Evolutionary conservation across 2,113 vertebrate species (phyloP).

Genomic region (Odobenus rosmarus): DNA sequence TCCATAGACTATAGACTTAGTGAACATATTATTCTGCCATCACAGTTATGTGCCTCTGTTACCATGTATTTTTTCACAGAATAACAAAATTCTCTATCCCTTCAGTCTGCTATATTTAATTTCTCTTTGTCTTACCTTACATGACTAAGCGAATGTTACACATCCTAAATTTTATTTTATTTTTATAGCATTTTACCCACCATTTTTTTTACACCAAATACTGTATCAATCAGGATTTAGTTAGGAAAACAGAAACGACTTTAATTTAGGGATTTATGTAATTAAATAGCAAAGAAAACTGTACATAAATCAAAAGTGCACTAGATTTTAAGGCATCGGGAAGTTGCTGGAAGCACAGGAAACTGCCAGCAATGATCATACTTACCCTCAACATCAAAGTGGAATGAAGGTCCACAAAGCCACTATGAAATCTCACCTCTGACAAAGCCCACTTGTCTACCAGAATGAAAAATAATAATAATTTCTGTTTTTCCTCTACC

Average conservation of each 20-base stretch:
- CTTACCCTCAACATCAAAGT: not conserved
- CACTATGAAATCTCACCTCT: not conserved
- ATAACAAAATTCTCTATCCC: not conserved
- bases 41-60: not conserved
- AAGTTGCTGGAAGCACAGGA: not conserved
- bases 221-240: not conserved
- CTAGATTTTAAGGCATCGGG: not conserved
- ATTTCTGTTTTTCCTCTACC: not conserved
- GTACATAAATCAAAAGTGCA: not conserved
- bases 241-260: not conserved
- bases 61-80: not conserved
- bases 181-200: not conserved
- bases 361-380: not conserved
- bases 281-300: not conserved
- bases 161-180: not conserved
- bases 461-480: constrained; percentile 10
- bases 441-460: not conserved
- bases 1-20: not conserved
- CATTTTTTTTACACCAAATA: not conserved
- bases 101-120: not conserved
- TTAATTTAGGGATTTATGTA: not conserved
- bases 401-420: not conserved
- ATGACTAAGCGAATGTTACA: not conserved
- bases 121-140: not conserved
- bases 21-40: not conserved